Evolutionary conservation across 2,113 vertebrate genomes (phyloP).

Genomic region (Vombatus ursinus): DNA sequence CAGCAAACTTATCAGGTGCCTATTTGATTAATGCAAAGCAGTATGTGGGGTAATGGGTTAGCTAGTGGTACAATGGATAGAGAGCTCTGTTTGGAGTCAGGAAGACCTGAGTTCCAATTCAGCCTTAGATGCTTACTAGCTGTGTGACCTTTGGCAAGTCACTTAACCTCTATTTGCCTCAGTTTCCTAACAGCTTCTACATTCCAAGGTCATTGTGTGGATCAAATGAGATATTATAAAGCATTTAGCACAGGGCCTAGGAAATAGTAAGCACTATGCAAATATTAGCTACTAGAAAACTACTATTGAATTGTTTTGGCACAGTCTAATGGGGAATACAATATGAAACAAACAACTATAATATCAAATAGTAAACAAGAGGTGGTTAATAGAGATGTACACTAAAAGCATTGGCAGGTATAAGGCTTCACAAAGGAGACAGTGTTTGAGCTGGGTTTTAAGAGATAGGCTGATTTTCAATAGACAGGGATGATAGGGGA

Average conservation of each 20-base stretch:
- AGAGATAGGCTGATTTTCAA: no score
- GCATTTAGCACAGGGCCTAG: not conserved
- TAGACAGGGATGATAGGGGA: no score
- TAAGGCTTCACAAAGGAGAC: no score
- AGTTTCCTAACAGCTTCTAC: not conserved
- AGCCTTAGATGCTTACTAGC: not conserved
- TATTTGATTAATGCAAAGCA: not conserved
- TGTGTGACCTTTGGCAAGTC: not conserved
- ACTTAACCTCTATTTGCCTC: not conserved
- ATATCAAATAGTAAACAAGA: not conserved
- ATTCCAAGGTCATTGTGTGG: not conserved
- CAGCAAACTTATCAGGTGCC: not conserved
- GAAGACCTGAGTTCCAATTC: not conserved
- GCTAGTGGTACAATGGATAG: not conserved
- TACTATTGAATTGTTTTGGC: not conserved
- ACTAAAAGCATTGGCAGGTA: no score
- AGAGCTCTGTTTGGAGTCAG: not conserved
- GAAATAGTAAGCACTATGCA: not conserved
- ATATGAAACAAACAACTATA: not conserved
- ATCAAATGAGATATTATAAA: not conserved
- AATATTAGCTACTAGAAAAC: not conserved
- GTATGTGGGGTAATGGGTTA: not conserved
- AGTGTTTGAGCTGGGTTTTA: no score
- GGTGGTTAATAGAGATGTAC: no score
- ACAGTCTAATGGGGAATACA: not conserved